A percentile compares a stretch with the other conserved stretches of the same genome.
Evolutionary conservation across 2,888 invertebrate genomes (phyloP).

Genomic region (Ichneumoninae sp.): DNA sequence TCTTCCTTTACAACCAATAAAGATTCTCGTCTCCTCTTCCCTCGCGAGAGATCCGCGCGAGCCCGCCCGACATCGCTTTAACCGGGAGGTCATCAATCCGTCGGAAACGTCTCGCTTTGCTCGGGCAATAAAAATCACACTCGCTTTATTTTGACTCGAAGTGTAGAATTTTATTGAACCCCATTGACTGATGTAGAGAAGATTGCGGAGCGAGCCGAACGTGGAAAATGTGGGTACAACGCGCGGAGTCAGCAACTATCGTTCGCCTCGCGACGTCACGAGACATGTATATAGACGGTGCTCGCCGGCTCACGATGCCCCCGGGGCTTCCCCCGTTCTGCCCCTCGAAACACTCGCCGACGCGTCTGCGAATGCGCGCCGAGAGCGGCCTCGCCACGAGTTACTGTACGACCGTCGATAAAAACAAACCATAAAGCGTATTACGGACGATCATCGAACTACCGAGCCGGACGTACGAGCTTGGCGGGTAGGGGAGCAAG

Average conservation of each 20-base stretch:
- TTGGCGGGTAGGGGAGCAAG: slow-evolving; percentile 77
- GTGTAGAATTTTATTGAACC: slow-evolving; percentile 74
- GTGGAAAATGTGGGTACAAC: slow-evolving; percentile 71
- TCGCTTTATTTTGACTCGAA: slow-evolving; percentile 74
- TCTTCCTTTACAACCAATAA: slow-evolving; percentile 84
- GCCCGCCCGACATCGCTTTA: slow-evolving; percentile 66
- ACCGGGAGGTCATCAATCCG: slow-evolving; percentile 74
- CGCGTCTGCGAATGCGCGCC: slow-evolving; percentile 17
- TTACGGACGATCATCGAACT: slow-evolving; percentile 83
- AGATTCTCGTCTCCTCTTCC: slow-evolving; percentile 76
- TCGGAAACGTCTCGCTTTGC: slow-evolving; percentile 66
- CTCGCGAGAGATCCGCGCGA: slow-evolving; percentile 28
- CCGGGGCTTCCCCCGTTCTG: slow-evolving; percentile 15
- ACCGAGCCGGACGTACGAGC: slow-evolving; percentile 74
- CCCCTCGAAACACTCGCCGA: slow-evolving; percentile 30
- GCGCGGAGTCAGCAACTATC: slow-evolving; percentile 66
- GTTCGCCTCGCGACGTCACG: slow-evolving; percentile 22
- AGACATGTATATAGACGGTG: neutral
- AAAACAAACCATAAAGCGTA: slow-evolving; percentile 83
- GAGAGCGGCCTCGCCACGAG: slow-evolving; percentile 56
- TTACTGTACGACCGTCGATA: slow-evolving; percentile 79
- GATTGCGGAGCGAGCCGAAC: slow-evolving; percentile 62
- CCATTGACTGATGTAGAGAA: slow-evolving; percentile 71
- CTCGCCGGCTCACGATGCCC: slow-evolving; percentile 40
- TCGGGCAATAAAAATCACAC: slow-evolving; percentile 73